Base-by-base conservation (phyloP, 1,140 invertebrate genomes). In the Lerema accius region DNA sequence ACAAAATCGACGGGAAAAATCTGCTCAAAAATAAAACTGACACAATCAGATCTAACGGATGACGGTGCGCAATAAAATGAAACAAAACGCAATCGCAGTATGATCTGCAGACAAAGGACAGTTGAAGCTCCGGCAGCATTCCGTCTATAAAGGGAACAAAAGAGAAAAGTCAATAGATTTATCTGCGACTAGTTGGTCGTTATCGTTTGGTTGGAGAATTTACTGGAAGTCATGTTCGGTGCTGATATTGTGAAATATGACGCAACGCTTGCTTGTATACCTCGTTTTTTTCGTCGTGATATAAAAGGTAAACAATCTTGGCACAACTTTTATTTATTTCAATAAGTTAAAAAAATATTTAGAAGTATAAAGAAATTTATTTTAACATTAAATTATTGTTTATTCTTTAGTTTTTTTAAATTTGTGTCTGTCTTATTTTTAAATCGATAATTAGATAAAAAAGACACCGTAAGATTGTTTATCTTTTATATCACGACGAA, bases 141-240 rank as follows among this genome's bases (percentile, higher is more conserved):
- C 28, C 28, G 4, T 32, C 28, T 32, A 32, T 32, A 32, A 32
- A 32, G 28, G 28, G 28, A 32, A 32, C 28, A 32, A 32, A 23
- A 32, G 28, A 32, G 28, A 32, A 32, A 32, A 32, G 28, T 32
- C 28, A 32, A 32, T 32, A 7, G 28, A 32, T 32, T 23, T 32
- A 32, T 32, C 28, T 32, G 28, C 7, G 28, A 32, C 28, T 32
- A 32, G 28, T 32, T 32, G 28, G 28, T 32, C 28, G 9, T 32
- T 32, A 32, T 15, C 26, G 32, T 39, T 53, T 53, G 39, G 59
- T 35, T 19, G 61, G 37, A 64, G 58, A 37, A 50, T 58, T 58
- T 53, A 53, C 56, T 58, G 67, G 7, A 4, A 1, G 28, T 32
- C 28, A 32, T 32, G 28, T 32, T 4, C 28, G 28, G 28, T 32